Base-by-base conservation (phyloP, 2,888 invertebrate genomes). In the Neoaliturus tenellus region DNA sequence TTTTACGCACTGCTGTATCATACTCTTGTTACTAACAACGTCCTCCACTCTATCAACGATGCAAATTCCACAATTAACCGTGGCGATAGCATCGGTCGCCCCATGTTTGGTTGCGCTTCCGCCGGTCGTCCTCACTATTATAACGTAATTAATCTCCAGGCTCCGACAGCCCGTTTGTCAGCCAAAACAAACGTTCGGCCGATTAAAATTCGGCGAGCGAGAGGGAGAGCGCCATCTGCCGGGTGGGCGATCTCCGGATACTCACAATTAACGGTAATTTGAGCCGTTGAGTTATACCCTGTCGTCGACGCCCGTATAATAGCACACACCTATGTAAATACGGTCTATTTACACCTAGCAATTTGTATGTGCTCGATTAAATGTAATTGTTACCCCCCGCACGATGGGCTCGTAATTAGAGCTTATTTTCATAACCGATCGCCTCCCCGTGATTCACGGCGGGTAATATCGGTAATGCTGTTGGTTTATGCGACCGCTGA, bases 261-360 rank as follows among this genome's bases (percentile, higher is more conserved):
- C 82, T 48, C 31, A 25, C 55, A 73, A 82, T 82, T 82, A 82
- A 31, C 51, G 39, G 73, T 82, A 44, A 82, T 82, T 82, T 73
- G 71, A 82, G 55, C 51, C 55, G 69, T 51, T 82, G 82, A 82
- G 73, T 73, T 82, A 82, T 82, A 3, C 51, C 33, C 82, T 48
- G 81, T 81, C 81, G 67, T 69, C 81, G 69, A 62, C 81, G 67
- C 81, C 81, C 51, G 71, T 44, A 44, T 81, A 81, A 81, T 81
- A 48, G 35, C 71, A 67, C 69, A 67, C 81, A 73, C 71, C 73
- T 82, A 82, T 82, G 82, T 82, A 82, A 82, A 82, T 82, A 82
- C 82, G 44, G 39, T 33, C 82, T 82, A 82, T 82, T 82, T 82
- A 82, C 82, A 82, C 82, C 82, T 82, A 73, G 82, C 82, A 73